phyloP scores from a whole-genome alignment of 2,113 vertebrate genomes.

The Malurus alboscapulatus region DNA sequence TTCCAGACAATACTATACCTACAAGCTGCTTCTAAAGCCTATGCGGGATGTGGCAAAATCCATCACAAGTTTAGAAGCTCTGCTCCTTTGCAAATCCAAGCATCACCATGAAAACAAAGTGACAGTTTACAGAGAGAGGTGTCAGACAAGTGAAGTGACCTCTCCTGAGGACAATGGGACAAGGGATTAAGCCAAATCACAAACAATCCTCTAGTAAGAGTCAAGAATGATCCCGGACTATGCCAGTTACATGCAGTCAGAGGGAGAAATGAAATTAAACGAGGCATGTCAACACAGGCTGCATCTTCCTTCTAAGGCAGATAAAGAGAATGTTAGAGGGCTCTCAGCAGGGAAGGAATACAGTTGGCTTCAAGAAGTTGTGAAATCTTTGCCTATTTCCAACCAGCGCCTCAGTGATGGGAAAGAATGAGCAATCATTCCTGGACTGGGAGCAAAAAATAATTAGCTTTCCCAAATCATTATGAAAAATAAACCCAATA shows the following conservation, averaged over 20 bases:
- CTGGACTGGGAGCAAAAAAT: not conserved
- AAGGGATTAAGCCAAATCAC: not conserved
- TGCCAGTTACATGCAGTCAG: not conserved
- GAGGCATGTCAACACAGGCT: not conserved
- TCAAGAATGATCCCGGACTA: not conserved
- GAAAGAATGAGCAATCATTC: conserved; percentile 40
- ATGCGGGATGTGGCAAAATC: not conserved
- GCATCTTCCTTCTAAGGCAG: not conserved
- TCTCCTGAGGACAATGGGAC: not conserved
- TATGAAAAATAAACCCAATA: not conserved
- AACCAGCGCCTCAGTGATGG: not conserved
- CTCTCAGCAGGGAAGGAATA: not conserved
- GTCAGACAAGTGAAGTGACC: not conserved
- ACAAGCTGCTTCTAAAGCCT: not conserved
- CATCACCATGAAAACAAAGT: not conserved
- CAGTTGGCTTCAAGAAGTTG: not conserved
- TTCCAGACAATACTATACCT: not conserved
- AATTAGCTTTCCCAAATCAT: not conserved
- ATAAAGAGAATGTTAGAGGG: not conserved
- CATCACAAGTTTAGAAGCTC: not conserved
- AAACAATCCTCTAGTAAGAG: not conserved
- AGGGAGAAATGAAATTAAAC: not conserved
- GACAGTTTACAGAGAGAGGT: not conserved
- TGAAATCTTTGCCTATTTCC: conserved; percentile 7
- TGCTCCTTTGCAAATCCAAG: not conserved